These are phyloP conservation scores for Allobates femoralis DNA, from an alignment of 2,797 vertebrate species.

Conservation along the genomic window DNA sequence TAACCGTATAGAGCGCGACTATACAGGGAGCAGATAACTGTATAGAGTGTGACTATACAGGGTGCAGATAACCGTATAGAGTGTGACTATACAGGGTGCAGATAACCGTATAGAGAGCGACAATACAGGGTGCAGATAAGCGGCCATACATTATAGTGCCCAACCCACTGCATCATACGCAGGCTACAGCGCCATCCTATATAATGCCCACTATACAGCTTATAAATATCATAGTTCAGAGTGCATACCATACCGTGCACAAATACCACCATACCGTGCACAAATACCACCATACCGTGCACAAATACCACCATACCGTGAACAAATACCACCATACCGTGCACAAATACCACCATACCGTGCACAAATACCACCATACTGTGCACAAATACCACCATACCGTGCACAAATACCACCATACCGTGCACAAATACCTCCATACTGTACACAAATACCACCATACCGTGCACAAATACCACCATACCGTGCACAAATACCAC, in stretches of 20 bases:
- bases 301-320: background rate
- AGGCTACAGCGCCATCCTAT: too few relatives aligned
- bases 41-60: background rate
- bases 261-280: background rate
- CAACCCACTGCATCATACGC: too few relatives aligned
- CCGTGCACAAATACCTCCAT: too few relatives aligned
- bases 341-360: background rate
- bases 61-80: background rate
- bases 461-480: too few relatives aligned
- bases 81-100: too few relatives aligned
- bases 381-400: too few relatives aligned
- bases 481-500: too few relatives aligned
- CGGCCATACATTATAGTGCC: too few relatives aligned
- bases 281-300: background rate
- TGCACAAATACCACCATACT: background rate
- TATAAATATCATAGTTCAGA: too few relatives aligned
- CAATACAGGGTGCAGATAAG: background rate
- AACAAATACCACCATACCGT: background rate
- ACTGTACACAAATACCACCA: too few relatives aligned
- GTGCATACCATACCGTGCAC: background rate
- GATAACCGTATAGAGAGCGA: background rate
- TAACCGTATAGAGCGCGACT: background rate
- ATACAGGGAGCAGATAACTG: background rate
- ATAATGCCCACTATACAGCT: too few relatives aligned
- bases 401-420: too few relatives aligned